Evolutionary conservation across 2,113 vertebrate species (phyloP).

Genomic region (Toxotes chatareus): DNA sequence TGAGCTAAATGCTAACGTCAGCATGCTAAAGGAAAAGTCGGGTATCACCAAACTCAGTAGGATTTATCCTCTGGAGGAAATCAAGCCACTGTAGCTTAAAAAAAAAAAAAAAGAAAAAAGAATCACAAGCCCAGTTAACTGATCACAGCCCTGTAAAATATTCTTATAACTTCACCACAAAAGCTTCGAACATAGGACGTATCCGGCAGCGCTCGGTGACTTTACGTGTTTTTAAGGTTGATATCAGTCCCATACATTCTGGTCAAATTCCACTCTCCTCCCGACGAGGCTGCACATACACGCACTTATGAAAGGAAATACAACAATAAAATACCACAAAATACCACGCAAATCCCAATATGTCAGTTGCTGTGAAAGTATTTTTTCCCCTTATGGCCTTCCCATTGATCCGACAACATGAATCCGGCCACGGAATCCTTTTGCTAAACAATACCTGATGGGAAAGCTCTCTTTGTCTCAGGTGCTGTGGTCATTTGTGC

Average conservation of each 20-base stretch:
- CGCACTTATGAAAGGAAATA: conserved; percentile 35
- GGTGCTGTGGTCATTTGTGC: conserved; percentile 62
- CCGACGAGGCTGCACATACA: neutral
- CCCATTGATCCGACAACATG: conserved; percentile 46
- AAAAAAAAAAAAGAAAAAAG: too few relatives aligned
- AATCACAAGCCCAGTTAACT: too few relatives aligned
- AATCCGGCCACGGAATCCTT: conserved; percentile 41
- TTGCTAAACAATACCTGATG: conserved; percentile 53
- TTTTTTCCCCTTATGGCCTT: neutral
- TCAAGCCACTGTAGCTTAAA: too few relatives aligned
- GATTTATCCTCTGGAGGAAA: too few relatives aligned
- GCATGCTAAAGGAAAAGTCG: neutral
- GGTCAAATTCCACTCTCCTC: conserved; percentile 31
- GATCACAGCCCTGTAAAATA: neutral
- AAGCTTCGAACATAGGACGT: neutral
- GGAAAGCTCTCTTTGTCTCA: conserved; percentile 63
- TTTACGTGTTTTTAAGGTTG: neutral
- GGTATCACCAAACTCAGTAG: too few relatives aligned
- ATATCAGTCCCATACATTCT: conserved; percentile 28
- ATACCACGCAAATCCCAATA: conserved; percentile 54
- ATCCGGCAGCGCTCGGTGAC: neutral
- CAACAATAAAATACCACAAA: conserved; percentile 47
- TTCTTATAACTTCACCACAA: neutral
- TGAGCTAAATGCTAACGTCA: neutral
- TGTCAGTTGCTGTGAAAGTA: conserved; percentile 39